Evolutionary conservation across 2,888 invertebrate species (phyloP).

Genomic region (Lagria hirta): DNA sequence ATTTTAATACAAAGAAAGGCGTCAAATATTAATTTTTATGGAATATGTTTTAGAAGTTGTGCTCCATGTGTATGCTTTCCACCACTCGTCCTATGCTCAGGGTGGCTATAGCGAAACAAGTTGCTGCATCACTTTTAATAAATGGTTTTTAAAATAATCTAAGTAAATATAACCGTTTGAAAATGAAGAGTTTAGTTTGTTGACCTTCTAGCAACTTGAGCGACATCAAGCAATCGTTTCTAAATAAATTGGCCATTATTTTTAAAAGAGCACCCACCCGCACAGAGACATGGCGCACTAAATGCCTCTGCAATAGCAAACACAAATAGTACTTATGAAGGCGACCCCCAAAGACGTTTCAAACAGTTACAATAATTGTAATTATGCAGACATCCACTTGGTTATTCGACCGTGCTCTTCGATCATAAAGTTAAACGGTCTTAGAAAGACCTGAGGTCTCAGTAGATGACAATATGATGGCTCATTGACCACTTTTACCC

Average conservation of each 20-base stretch:
- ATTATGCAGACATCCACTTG: slow-evolving; percentile 16
- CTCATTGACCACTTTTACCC: too few relatives aligned
- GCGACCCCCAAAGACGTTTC: slow-evolving; percentile 20
- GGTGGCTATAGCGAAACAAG: background rate
- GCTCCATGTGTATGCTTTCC: background rate
- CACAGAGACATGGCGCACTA: slow-evolving; percentile 12
- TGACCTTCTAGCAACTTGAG: slow-evolving; percentile 4
- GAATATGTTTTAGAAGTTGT: background rate
- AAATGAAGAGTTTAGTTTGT: slow-evolving; percentile 1
- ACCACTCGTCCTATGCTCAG: background rate
- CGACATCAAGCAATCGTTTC: slow-evolving; percentile 3
- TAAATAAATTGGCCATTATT: slow-evolving; percentile 19
- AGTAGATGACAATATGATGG: too few relatives aligned
- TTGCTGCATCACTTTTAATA: background rate
- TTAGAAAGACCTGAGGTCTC: background rate
- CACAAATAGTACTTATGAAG: slow-evolving; percentile 16
- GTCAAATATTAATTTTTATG: background rate
- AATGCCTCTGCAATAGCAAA: slow-evolving; percentile 10
- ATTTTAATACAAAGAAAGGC: background rate
- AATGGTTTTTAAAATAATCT: background rate
- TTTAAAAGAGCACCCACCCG: slow-evolving; percentile 20
- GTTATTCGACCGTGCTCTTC: slow-evolving; percentile 11
- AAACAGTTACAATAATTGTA: slow-evolving; percentile 19
- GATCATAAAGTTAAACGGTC: slow-evolving; percentile 4
- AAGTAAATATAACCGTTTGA: background rate